Base-by-base conservation (phyloP, 1,140 invertebrate genomes). In the Bombus waltoni region DNA sequence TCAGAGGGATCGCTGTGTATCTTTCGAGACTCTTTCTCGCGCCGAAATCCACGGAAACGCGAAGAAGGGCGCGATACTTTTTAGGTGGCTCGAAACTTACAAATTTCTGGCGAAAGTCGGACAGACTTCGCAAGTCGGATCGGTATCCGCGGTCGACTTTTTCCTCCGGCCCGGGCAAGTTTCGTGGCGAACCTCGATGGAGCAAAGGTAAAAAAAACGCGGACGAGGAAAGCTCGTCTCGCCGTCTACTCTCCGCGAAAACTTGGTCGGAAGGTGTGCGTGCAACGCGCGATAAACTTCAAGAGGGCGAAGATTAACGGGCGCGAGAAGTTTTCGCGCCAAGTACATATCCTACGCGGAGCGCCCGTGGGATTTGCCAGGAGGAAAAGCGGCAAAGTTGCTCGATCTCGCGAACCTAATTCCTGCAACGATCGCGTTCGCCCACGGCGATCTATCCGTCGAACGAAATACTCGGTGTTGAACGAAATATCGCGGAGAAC, bases 261-360 rank as follows among this genome's bases (percentile, higher is more conserved):
- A 89, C 86, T 85, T 87, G 80, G n/a, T 72, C 42, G 70, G 65
- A 71, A 66, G 70, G 78, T 77, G 76, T 77, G 40, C 77, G 86
- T 1, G 59, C 86, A 91, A 90, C 78, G 78, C 84, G 75, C 87
- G 90, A 91, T 90, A 82, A 91, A 91, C 81, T 88, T 87, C 81
- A 65, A 76, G 74, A 85, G 83, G 70, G 84, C 38, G 74, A 87
- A 90, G 89, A 91, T 91, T 91, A 90, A 90, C 86, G 87, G 74
- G 62, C 83, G 42, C 32, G 81, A 59, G 79, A 91, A 87, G 74
- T 90, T 91, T 86, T 88, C 84, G 68, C 75, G 44, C 81, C 77
- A 25, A 88, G 78, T 87, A 88, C 70, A 74, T 65, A 74, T 65
- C 40, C 28, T 38, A 70, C 73, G 59, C 1, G 42, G 8, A n/a